Evolutionary conservation across 23 tunicate genomes (phyloP).

Genomic region (Aplidium turbinatum): DNA sequence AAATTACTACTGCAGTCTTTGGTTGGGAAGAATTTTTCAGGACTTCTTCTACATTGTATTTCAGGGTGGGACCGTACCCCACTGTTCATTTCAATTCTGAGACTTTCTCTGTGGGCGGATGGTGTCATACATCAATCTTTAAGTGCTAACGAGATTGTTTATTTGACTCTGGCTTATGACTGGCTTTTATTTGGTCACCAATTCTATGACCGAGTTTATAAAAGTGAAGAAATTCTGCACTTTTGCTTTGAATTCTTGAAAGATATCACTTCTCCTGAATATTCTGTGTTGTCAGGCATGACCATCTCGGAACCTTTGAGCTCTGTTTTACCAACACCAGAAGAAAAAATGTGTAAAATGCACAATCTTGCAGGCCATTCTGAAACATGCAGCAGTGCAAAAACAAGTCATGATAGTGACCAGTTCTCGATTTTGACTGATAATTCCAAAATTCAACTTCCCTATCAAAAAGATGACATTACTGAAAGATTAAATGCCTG

Average conservation of each 20-base stretch:
- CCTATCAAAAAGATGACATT: no score
- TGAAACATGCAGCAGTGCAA: neutral
- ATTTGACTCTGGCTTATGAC: constrained; percentile 84
- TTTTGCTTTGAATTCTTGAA: constrained; percentile 85
- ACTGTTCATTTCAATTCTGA: constrained; percentile 75
- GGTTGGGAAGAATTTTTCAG: constrained; percentile 21
- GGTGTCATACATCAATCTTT: constrained; percentile 81
- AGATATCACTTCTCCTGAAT: constrained; percentile 46
- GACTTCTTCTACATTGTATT: constrained; percentile 88
- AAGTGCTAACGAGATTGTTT: constrained; percentile 82
- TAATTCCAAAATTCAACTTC: no score
- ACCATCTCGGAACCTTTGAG: neutral
- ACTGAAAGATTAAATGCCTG: no score
- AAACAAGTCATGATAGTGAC: neutral
- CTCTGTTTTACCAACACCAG: neutral
- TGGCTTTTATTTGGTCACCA: constrained; percentile 92
- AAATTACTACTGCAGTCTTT: constrained; percentile 56
- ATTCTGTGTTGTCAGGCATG: constrained; percentile 40
- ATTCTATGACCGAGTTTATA: constrained; percentile 69
- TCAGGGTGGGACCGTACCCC: constrained; percentile 98
- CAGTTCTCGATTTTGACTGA: no score
- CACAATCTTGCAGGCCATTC: neutral
- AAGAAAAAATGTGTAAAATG: constrained; percentile 9
- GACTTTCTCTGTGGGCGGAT: constrained; percentile 97
- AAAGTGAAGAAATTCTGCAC: constrained; percentile 83